Evolutionary conservation across 2,888 invertebrate genomes (phyloP).

Genomic region (Ochropacha duplaris): DNA sequence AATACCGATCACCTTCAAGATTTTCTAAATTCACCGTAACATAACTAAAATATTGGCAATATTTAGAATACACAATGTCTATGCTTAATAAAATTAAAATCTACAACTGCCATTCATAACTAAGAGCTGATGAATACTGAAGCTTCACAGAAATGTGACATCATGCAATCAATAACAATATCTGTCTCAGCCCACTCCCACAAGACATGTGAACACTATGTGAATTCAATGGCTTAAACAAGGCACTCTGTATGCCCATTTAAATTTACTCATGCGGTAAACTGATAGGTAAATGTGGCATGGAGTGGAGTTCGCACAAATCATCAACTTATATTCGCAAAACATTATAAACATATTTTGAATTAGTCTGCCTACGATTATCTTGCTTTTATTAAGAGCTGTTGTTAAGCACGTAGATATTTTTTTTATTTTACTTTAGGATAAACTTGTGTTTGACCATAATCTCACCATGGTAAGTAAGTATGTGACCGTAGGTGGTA

Average conservation of each 20-base stretch:
- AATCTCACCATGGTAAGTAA: too few species aligned
- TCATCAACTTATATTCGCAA: slow-evolving; percentile 3
- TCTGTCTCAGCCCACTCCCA: not conserved
- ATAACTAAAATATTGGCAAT: too few species aligned
- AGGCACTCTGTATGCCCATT: slow-evolving; percentile 18
- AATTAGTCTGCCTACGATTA: not conserved
- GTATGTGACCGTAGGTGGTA: too few species aligned
- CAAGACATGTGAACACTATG: not conserved
- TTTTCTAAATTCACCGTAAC: too few species aligned
- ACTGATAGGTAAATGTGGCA: slow-evolving; percentile 29
- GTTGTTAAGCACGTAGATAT: too few species aligned
- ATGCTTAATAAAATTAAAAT: not conserved
- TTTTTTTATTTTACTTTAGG: too few species aligned
- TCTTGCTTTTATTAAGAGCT: too few species aligned
- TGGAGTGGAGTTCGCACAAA: slow-evolving; percentile 13
- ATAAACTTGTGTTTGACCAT: too few species aligned
- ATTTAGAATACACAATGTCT: too few species aligned
- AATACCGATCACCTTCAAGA: too few species aligned
- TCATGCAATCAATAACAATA: not conserved
- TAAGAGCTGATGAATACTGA: not conserved
- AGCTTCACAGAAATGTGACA: not conserved
- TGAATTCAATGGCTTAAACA: not conserved
- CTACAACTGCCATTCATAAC: not conserved
- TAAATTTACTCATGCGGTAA: slow-evolving; percentile 32
- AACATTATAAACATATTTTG: not conserved